Conservation (phyloP, 2,113 vertebrate species). For the Marmota flaviventris region DNA sequence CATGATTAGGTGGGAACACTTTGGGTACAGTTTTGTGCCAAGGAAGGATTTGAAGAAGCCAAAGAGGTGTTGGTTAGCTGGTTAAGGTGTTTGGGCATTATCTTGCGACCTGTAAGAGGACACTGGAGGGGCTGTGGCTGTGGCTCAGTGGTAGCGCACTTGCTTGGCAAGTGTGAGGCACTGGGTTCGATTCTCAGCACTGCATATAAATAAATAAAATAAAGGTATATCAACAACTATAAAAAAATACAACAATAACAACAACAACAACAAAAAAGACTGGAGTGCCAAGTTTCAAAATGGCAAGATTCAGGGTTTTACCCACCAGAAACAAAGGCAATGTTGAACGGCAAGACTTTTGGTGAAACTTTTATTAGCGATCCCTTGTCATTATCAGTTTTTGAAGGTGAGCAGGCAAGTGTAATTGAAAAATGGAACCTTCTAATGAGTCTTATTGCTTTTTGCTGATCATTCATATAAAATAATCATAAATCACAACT, state of each 20-base stretch:
- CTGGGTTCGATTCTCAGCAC: too few species aligned
- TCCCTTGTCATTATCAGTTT: background rate
- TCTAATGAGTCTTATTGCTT: background rate
- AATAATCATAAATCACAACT: background rate
- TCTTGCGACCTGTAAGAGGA: background rate
- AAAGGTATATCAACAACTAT: too few species aligned
- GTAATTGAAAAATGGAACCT: background rate
- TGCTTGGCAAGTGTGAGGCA: too few species aligned
- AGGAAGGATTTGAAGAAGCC: background rate
- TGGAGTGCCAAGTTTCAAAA: rapidly evolving
- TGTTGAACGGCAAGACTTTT: background rate
- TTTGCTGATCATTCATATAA: constrained; percentile 42
- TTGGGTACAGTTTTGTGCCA: background rate
- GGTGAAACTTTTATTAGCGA: background rate
- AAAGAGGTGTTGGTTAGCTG: background rate
- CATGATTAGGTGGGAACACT: too few species aligned
- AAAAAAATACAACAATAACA: too few species aligned
- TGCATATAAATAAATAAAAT: too few species aligned
- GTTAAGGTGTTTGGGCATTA: background rate
- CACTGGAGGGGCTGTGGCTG: too few species aligned
- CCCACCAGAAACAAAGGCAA: background rate
- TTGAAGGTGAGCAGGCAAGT: constrained; percentile 1
- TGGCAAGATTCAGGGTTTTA: background rate
- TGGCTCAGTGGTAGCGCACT: too few species aligned
- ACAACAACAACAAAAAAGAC: background rate